phyloP scores from a whole-genome alignment of 2,113 vertebrate genomes.

The Lethenteron reissneri region DNA sequence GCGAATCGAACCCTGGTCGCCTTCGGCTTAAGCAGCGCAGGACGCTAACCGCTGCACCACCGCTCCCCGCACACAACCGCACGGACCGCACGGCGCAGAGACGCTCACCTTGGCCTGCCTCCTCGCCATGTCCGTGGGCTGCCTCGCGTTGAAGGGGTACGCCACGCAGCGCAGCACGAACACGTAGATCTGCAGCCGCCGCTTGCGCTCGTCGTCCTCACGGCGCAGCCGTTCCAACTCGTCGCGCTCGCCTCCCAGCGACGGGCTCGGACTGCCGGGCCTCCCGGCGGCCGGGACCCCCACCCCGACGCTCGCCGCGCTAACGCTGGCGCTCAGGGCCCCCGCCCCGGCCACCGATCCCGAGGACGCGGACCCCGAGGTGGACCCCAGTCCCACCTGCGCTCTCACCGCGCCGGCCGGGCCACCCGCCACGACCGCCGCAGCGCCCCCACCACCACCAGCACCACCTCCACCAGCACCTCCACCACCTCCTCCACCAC shows the following conservation, averaged over 20 bases:
- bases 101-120: slow-evolving; percentile 57
- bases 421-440: slow-evolving; percentile 17
- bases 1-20: no score
- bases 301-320: slow-evolving; percentile 11
- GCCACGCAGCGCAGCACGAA: slow-evolving; percentile 69
- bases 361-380: no score
- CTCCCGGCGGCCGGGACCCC: slow-evolving; percentile 15
- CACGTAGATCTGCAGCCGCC: slow-evolving; percentile 62
- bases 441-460: slow-evolving; percentile 13
- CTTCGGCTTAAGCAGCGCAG: no score
- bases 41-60: no score
- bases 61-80: no score
- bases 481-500: slow-evolving; percentile 28
- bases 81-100: no score
- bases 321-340: slow-evolving; percentile 16
- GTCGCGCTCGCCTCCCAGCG: slow-evolving; percentile 31
- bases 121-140: slow-evolving; percentile 69
- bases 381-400: no score
- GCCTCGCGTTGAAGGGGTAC: slow-evolving; percentile 65
- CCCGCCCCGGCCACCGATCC: slow-evolving; percentile 13
- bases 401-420: slow-evolving; percentile 13
- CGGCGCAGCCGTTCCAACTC: slow-evolving; percentile 25
- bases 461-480: slow-evolving; percentile 32
- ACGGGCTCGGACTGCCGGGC: slow-evolving; percentile 26
- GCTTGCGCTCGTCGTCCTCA: slow-evolving; percentile 38